A percentile compares a stretch with the other conserved stretches of the same genome.
Conservation (phyloP, 2,797 vertebrate genomes). For the Diceros bicornis region DNA sequence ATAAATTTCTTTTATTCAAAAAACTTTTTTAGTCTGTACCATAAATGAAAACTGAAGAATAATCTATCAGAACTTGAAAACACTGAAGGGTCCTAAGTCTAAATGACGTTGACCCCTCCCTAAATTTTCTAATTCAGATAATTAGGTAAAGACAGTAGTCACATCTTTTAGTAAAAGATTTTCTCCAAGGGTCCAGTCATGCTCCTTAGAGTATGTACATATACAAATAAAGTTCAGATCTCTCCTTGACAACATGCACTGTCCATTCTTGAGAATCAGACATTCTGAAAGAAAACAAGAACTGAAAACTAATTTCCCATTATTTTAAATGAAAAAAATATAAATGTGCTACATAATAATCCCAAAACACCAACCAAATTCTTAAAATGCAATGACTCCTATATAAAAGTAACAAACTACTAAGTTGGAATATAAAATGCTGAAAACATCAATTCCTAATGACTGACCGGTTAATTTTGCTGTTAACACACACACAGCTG, state of each 20-base stretch:
- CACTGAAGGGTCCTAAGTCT: neutral
- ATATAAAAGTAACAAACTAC: neutral
- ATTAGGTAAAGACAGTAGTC: constrained; percentile 37
- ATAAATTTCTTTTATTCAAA: constrained; percentile 25
- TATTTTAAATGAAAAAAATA: constrained; percentile 48
- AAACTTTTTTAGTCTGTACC: neutral
- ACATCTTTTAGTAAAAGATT: neutral
- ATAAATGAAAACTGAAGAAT: constrained; percentile 58
- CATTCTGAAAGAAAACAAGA: constrained; percentile 3
- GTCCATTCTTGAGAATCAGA: constrained; percentile 11
- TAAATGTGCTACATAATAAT: constrained; percentile 1
- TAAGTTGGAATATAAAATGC: neutral
- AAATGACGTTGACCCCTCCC: neutral
- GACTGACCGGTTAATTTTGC: neutral
- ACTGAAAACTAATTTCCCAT: constrained; percentile 32
- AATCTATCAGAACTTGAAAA: constrained; percentile 13
- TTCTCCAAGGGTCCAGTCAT: neutral
- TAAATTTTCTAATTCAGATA: neutral
- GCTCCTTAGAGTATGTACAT: neutral
- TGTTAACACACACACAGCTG: neutral
- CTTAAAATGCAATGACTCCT: neutral
- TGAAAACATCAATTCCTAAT: constrained; percentile 35
- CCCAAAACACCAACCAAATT: neutral
- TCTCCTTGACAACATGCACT: neutral
- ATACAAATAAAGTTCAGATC: neutral